phyloP scores from a whole-genome alignment of 2,797 vertebrate genomes.

The Phyllotis vaccarum region DNA sequence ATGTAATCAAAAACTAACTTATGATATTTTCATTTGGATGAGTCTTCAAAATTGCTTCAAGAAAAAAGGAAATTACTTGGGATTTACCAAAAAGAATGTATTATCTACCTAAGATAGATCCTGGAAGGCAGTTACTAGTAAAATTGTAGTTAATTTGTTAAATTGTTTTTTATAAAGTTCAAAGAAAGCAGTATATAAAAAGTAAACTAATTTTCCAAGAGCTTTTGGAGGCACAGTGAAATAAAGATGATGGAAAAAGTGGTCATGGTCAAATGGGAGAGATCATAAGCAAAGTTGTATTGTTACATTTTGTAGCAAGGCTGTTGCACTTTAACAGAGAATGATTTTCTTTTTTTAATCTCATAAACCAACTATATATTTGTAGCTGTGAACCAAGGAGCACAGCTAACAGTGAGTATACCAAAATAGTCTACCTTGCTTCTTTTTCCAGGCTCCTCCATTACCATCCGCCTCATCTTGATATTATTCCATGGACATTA shows the following conservation, averaged over 20 bases:
- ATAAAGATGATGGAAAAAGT: constrained; percentile 15
- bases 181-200: background rate
- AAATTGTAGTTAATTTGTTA: constrained; percentile 56
- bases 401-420: constrained; percentile 4
- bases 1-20: constrained; percentile 49
- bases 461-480: constrained; percentile 98
- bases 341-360: background rate
- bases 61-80: constrained; percentile 51
- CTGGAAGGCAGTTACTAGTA: constrained; percentile 43
- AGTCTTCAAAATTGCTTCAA: constrained; percentile 55
- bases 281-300: background rate
- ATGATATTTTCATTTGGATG: constrained; percentile 67
- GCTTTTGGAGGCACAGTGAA: background rate
- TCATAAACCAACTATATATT: constrained; percentile 15
- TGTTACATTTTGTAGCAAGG: background rate
- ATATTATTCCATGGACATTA: constrained; percentile 94
- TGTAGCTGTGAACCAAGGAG: constrained; percentile 21
- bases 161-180: constrained; percentile 58
- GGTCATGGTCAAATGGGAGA: background rate
- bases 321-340: constrained; percentile 47
- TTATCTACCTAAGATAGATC: constrained; percentile 25
- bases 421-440: constrained; percentile 53
- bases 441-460: constrained; percentile 93
- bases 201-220: constrained; percentile 39
- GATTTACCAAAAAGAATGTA: constrained; percentile 13